Evolutionary conservation across 2,888 invertebrate genomes (phyloP).

Genomic region (Ceratothoa steindachneri): DNA sequence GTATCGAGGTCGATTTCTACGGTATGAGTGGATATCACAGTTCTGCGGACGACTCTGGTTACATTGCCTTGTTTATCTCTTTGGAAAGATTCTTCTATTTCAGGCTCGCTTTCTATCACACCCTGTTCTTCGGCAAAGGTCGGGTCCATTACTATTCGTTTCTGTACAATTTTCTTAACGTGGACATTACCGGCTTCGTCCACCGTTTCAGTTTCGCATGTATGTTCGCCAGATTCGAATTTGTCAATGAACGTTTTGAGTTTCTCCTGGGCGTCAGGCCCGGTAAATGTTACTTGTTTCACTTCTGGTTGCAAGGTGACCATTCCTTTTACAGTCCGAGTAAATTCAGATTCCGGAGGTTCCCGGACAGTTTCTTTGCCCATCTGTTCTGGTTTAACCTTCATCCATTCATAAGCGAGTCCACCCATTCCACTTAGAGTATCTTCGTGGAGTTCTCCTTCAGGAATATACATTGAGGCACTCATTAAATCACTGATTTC

Average conservation of each 20-base stretch:
- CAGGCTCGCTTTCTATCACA: conserved; percentile 32
- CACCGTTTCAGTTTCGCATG: conserved; percentile 57
- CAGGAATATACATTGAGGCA: conserved; percentile 44
- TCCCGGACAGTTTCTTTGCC: conserved; percentile 51
- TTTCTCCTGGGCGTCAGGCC: conserved; percentile 58
- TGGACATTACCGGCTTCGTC: conserved; percentile 60
- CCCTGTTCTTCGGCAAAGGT: conserved; percentile 29
- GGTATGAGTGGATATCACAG: conserved; percentile 44
- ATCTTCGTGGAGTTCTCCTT: conserved; percentile 36
- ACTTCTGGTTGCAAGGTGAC: conserved; percentile 58
- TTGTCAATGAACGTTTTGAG: conserved; percentile 57
- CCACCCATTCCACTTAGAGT: not conserved
- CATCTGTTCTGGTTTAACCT: conserved; percentile 23
- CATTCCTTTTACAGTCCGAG: conserved; percentile 56
- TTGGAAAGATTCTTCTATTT: conserved; percentile 28
- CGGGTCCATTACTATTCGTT: conserved; percentile 53
- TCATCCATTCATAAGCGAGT: conserved; percentile 16
- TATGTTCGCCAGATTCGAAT: conserved; percentile 58
- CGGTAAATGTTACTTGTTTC: conserved; percentile 58
- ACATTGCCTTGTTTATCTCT: conserved; percentile 40
- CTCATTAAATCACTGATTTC: conserved; percentile 44
- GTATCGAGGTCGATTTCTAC: conserved; percentile 46
- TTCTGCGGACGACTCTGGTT: conserved; percentile 37
- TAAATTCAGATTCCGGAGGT: conserved; percentile 53
- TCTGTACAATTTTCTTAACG: conserved; percentile 57